A percentile compares a stretch with the other conserved stretches of the same genome.
Evolutionary conservation across 2,797 vertebrate genomes (phyloP).

Genomic region (Propithecus deckenii): DNA sequence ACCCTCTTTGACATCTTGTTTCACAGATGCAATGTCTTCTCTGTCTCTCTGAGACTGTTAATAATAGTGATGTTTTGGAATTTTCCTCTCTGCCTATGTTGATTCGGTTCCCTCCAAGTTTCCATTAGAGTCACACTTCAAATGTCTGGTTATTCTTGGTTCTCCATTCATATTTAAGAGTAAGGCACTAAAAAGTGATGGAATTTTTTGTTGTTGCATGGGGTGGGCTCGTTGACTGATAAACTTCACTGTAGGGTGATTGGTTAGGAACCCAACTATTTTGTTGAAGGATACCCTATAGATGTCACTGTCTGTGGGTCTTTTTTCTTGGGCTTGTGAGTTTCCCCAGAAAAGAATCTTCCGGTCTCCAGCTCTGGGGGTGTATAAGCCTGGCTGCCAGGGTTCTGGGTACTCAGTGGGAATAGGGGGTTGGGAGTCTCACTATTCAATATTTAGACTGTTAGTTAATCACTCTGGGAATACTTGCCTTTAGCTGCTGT

Average conservation of each 20-base stretch:
- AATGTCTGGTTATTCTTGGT: not conserved
- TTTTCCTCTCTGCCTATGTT: not conserved
- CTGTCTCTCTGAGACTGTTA: not conserved
- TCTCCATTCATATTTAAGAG: not conserved
- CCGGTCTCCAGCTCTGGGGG: not conserved
- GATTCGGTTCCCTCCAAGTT: not conserved
- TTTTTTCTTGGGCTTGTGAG: not conserved
- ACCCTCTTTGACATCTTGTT: not conserved
- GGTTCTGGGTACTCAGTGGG: not conserved
- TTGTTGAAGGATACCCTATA: not conserved
- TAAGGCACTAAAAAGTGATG: not conserved
- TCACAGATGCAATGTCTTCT: not conserved
- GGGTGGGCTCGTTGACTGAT: not conserved
- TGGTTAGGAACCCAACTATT: not conserved
- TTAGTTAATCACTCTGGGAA: not conserved
- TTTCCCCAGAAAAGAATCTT: not conserved
- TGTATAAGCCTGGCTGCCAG: not conserved
- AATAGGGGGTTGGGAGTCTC: not conserved
- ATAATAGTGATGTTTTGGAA: not conserved
- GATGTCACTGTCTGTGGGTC: not conserved
- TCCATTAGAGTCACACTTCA: not conserved
- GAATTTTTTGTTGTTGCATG: not conserved
- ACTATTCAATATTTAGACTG: not conserved
- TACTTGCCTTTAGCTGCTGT: not conserved
- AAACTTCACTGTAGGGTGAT: not conserved